phyloP scores from a whole-genome alignment of 2,888 invertebrate species.

The Sphaerophoria rueppellii region DNA sequence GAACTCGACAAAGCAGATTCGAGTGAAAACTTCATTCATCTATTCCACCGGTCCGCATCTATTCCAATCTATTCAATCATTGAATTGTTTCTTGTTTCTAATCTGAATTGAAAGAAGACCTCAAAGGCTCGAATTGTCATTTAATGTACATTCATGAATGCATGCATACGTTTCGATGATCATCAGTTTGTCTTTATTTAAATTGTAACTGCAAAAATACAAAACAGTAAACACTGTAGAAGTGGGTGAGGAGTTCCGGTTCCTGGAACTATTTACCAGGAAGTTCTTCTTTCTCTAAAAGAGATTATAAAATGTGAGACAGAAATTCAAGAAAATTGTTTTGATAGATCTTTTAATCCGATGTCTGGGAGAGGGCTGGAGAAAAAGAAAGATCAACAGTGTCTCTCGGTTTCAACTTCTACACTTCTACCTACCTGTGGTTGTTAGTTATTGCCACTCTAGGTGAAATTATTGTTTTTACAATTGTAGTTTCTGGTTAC shows the following conservation, averaged over 20 bases:
- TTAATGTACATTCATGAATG: background rate
- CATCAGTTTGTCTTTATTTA: background rate
- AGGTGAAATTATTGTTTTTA: too few relatives aligned
- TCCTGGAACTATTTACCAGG: slow-evolving; percentile 20
- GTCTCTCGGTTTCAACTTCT: background rate
- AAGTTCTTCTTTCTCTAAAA: slow-evolving; percentile 10
- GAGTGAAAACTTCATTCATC: slow-evolving; percentile 65
- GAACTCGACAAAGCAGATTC: background rate
- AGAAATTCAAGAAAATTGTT: background rate
- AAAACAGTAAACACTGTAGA: background rate
- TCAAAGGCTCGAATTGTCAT: slow-evolving; percentile 27
- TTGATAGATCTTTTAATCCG: slow-evolving; percentile 11
- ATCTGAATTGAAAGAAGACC: slow-evolving; percentile 51
- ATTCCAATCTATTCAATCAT: slow-evolving; percentile 61
- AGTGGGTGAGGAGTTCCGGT: slow-evolving; percentile 29
- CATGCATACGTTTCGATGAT: background rate
- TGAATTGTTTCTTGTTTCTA: slow-evolving; percentile 62
- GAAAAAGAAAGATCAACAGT: background rate
- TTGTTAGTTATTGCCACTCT: too few relatives aligned
- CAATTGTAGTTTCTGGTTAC: too few relatives aligned
- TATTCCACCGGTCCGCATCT: slow-evolving; percentile 49
- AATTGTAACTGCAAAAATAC: background rate
- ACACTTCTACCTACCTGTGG: background rate
- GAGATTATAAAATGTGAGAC: background rate
- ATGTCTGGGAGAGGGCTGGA: slow-evolving; percentile 15